Conservation (phyloP, 2,113 vertebrate species). For the Globicephala melas region DNA sequence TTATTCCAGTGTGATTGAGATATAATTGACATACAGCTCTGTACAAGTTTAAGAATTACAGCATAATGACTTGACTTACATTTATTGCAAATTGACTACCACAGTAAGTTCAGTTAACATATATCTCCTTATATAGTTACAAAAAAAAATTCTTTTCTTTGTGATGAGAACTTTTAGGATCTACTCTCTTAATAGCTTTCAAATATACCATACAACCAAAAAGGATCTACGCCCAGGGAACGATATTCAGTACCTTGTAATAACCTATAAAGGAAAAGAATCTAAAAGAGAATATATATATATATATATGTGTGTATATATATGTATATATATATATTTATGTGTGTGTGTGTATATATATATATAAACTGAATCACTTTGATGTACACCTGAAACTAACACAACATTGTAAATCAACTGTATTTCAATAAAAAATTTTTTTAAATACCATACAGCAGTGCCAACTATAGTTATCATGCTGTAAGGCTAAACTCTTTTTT, state of each 20-base stretch:
- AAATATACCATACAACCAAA: neutral
- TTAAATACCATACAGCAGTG: neutral
- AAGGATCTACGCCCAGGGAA: neutral
- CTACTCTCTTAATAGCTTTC: neutral
- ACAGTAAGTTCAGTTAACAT: neutral
- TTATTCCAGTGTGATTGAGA: neutral
- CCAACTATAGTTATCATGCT: neutral
- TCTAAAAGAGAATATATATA: neutral
- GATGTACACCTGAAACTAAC: neutral
- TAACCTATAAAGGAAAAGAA: neutral
- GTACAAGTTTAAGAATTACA: neutral
- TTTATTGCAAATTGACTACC: neutral
- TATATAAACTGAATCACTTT: neutral
- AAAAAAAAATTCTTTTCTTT: neutral
- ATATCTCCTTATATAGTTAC: neutral
- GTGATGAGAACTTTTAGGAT: neutral
- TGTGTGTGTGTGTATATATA: neutral
- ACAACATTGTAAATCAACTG: neutral
- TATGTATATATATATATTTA: neutral
- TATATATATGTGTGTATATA: neutral
- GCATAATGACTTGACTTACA: neutral
- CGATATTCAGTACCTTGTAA: neutral
- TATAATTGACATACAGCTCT: neutral
- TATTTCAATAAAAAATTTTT: neutral
- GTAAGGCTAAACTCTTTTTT: neutral